These are phyloP conservation scores for Bemisia tabaci DNA, from an alignment of 1,140 invertebrate genomes.

Conservation along the genomic window DNA sequence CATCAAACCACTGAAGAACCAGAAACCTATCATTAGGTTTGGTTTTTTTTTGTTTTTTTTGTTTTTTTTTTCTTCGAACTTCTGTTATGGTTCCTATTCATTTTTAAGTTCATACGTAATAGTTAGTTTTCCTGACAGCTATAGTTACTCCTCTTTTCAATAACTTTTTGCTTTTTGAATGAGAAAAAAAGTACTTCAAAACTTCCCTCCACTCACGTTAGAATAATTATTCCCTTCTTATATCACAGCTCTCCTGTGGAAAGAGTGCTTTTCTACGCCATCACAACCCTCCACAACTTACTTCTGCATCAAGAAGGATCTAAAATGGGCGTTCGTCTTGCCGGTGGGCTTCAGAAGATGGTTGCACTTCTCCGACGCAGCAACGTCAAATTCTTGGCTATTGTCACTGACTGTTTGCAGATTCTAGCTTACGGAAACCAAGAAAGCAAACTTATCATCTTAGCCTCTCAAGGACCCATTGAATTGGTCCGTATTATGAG, in stretches of 20 bases:
- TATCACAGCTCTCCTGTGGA: constrained; percentile 70
- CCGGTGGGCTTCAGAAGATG: constrained; percentile 96
- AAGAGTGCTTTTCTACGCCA: constrained; percentile 93
- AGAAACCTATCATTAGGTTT: no score
- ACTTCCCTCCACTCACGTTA: not conserved
- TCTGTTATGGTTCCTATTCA: no score
- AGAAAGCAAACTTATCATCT: constrained; percentile 93
- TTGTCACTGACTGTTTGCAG: constrained; percentile 96
- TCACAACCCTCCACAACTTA: constrained; percentile 95
- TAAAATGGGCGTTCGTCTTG: constrained; percentile 92
- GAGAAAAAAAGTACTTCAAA: not conserved
- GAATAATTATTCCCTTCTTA: constrained; percentile 9
- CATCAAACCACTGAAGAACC: no score
- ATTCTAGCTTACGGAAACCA: constrained; percentile 97
- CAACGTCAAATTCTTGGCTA: constrained; percentile 94
- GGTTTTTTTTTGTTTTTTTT: no score
- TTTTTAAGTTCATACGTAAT: no score
- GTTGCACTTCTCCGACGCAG: constrained; percentile 87
- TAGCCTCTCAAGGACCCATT: constrained; percentile 90
- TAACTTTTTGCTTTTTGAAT: constrained; percentile 15
- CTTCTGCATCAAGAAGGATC: constrained; percentile 94
- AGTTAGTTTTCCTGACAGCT: no score
- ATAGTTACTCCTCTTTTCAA: not conserved
- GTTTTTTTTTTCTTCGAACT: no score
- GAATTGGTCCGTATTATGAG: constrained; percentile 95